These are phyloP conservation scores for Drosophila subpulchrella DNA, from an alignment of 1,140 invertebrate species.

Conservation along the genomic window DNA sequence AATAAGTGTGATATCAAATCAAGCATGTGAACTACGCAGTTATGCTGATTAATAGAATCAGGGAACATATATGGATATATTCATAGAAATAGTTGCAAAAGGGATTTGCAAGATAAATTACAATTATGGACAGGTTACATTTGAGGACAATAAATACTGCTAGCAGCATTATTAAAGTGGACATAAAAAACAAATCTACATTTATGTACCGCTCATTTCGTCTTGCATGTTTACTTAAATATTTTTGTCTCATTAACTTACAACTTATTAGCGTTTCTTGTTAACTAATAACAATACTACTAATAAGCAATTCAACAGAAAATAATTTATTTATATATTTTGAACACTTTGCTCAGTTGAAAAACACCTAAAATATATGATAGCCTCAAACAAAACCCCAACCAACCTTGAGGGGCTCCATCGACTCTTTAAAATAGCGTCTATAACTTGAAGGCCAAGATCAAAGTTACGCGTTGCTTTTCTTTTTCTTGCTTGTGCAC, in stretches of 20 bases:
- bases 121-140: too few relatives aligned
- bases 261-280: background rate
- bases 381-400: background rate
- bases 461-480: constrained; percentile 71
- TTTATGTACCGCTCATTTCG: too few relatives aligned
- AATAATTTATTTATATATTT: background rate
- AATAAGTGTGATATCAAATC: background rate
- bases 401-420: constrained; percentile 1
- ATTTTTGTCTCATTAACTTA: background rate
- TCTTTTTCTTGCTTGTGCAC: constrained; percentile 13
- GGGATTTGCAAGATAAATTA: too few relatives aligned
- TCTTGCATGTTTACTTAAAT: too few relatives aligned
- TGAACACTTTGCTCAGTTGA: background rate
- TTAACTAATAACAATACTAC: background rate
- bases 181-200: too few relatives aligned
- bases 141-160: too few relatives aligned
- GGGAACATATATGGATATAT: too few relatives aligned
- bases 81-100: too few relatives aligned
- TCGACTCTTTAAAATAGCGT: constrained; percentile 11
- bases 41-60: constrained; percentile 4
- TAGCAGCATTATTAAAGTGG: too few relatives aligned
- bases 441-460: constrained; percentile 73
- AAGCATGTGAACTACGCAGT: background rate
- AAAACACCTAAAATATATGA: constrained; percentile 1
- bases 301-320: background rate